Base-by-base conservation (phyloP, 2,113 vertebrate species). In the Rhinichthys klamathensis region DNA sequence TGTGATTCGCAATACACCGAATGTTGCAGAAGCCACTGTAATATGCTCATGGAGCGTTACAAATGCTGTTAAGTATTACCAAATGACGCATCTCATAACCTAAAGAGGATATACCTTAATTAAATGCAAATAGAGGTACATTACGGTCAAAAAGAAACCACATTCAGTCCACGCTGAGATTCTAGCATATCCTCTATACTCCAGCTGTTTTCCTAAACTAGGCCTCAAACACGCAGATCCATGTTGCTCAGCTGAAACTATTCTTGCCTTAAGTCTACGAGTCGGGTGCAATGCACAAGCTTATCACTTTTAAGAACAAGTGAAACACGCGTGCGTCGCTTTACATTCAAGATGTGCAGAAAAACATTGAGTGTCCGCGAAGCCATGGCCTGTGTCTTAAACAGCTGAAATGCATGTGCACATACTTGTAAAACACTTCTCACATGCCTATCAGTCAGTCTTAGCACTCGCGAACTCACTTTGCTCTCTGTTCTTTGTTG, bases 191-290 rank as follows among this genome's bases (percentile, higher is more conserved):
- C 56, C 77, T 63, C 35, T 61, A 58, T 41, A 16, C 15, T 41
- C 58, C 58, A 80, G 9, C 10, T 35, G 12, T 63, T 61, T 61
- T 61, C 35, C 56, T n/a, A 63, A 63, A 80, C 78, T 63, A 80
- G 78, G 78, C 78, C 78, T 80, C 78, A 63, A 44, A 46, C 41
- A 25, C 23, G 3, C 3, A 73, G 23, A 73, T 27, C 41, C 41
- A 46, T 49, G 69, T 72, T 72, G 21, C 69, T 72, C 38, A 72
- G 38, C 41, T 15, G 38, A 46, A 44, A n/a, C 38, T 2, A 5
- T n/a, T 25, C 25, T 44, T 25, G 6, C n/a, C 3, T 1, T 8
- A 25, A 80, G 38, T 61, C 77, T 18, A 5, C 58, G 16, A 44
- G 38, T 41, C n/a, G 27, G 13, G 13, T 27, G 35, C 58, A 27